Percentiles rank a stretch among this genome's conserved stretches.
Conservation (phyloP, 2,888 invertebrate species). For the Harpalus rufipes region DNA sequence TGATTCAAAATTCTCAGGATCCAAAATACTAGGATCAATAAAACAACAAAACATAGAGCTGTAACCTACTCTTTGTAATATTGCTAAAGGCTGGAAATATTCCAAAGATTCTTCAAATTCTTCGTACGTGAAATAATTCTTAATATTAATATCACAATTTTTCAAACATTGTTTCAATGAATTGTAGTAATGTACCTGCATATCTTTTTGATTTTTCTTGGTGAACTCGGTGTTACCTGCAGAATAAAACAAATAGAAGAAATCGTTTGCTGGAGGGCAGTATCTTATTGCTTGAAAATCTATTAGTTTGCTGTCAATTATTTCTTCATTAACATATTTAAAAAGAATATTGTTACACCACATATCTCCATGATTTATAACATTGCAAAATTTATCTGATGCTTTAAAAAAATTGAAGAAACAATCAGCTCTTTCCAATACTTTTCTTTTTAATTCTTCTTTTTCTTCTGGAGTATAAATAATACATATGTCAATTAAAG, state of each 20-base stretch:
- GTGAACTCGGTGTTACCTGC: not conserved
- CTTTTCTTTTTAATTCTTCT: constrained; percentile 66
- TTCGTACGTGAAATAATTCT: constrained; percentile 29
- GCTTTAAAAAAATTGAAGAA: constrained; percentile 73
- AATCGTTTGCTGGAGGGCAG: constrained; percentile 63
- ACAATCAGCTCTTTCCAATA: constrained; percentile 65
- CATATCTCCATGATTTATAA: constrained; percentile 82
- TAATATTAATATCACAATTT: constrained; percentile 30
- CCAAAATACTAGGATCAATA: not conserved
- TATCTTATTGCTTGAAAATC: constrained; percentile 67
- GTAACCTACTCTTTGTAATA: constrained; percentile 23
- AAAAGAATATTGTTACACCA: constrained; percentile 78
- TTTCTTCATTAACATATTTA: constrained; percentile 69
- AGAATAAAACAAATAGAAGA: constrained; percentile 19
- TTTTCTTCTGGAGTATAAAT: constrained; percentile 68
- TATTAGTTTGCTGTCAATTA: constrained; percentile 56
- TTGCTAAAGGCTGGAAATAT: constrained; percentile 25
- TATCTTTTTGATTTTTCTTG: constrained; percentile 52
- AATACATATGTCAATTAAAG: constrained; percentile 70
- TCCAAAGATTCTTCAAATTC: constrained; percentile 50
- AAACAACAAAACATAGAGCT: not conserved
- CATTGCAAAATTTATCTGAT: constrained; percentile 77
- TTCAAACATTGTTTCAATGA: constrained; percentile 51
- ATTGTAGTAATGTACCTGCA: constrained; percentile 68
- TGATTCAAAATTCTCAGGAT: constrained; percentile 26